phyloP scores from a whole-genome alignment of 2,113 vertebrate species.

The Mormyrus iriodes region DNA sequence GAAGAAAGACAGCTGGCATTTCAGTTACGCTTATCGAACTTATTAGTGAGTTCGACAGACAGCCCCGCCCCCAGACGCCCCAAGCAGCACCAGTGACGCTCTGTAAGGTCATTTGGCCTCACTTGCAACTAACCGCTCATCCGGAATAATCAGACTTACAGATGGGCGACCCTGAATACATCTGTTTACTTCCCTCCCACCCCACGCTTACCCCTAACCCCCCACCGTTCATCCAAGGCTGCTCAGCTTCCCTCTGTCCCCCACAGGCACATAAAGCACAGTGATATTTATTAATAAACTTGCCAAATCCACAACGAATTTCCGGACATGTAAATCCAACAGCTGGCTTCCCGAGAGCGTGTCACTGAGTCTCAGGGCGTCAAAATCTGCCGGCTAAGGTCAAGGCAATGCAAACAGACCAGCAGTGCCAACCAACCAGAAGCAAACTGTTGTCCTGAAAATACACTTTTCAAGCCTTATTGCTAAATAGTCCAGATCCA shows the following conservation, averaged over 20 bases:
- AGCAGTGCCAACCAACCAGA: too few species aligned
- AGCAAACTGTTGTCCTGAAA: neutral
- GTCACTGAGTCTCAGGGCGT: neutral
- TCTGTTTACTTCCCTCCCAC: slow-evolving; percentile 32
- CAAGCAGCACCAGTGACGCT: neutral
- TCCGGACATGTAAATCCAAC: slow-evolving; percentile 32
- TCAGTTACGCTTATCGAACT: neutral
- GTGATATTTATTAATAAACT: slow-evolving; percentile 51
- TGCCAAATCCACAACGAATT: slow-evolving; percentile 33
- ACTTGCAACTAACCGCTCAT: neutral
- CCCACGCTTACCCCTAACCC: slow-evolving; percentile 5
- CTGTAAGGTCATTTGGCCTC: neutral
- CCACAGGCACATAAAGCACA: slow-evolving; percentile 26
- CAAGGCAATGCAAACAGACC: neutral
- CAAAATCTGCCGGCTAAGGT: neutral
- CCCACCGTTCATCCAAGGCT: slow-evolving; percentile 19
- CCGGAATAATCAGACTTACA: neutral
- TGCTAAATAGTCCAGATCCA: slow-evolving; percentile 44
- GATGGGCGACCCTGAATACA: slow-evolving; percentile 18
- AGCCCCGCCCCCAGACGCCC: neutral
- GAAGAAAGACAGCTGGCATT: neutral
- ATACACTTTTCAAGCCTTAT: slow-evolving; percentile 24
- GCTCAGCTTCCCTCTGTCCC: slow-evolving; percentile 24
- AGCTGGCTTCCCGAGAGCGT: neutral
- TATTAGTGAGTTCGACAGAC: neutral